These are phyloP conservation scores for Venturia canescens DNA, from an alignment of 1,140 invertebrate species.

Conservation along the genomic window DNA sequence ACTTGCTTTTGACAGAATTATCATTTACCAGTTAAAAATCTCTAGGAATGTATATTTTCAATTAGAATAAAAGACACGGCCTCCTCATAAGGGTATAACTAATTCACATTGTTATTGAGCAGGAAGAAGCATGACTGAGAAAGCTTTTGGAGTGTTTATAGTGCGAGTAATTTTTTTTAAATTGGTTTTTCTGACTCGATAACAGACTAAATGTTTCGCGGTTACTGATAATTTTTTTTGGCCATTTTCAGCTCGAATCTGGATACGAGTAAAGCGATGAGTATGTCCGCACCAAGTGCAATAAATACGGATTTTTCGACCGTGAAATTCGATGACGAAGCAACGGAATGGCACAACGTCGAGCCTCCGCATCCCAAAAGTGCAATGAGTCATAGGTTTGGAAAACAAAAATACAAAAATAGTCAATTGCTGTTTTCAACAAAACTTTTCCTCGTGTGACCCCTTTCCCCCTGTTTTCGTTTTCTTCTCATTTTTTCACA, in stretches of 20 bases:
- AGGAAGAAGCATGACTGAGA: background rate
- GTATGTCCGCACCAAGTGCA: constrained; percentile 89
- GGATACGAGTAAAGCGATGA: constrained; percentile 84
- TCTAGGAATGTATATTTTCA: no score
- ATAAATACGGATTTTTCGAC: constrained; percentile 88
- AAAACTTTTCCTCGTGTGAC: background rate
- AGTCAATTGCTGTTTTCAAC: no score
- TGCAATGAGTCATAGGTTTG: constrained; percentile 72
- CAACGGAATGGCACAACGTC: constrained; percentile 68
- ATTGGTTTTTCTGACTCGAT: no score
- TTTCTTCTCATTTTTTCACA: constrained; percentile 44
- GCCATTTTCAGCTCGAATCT: constrained; percentile 75
- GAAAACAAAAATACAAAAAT: constrained; percentile 14
- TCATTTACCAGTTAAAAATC: no score
- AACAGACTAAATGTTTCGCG: background rate
- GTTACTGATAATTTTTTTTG: background rate
- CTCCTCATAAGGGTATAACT: no score
- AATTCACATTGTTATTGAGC: no score
- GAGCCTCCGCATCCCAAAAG: constrained; percentile 69
- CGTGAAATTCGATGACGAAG: constrained; percentile 81
- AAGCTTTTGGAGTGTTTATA: constrained; percentile 1
- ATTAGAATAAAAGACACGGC: no score
- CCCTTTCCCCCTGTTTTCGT: background rate
- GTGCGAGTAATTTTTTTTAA: background rate
- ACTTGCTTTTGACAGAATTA: no score